These are phyloP conservation scores for Poecilia latipinna DNA, from an alignment of 2,113 vertebrate species.

Conservation along the genomic window DNA sequence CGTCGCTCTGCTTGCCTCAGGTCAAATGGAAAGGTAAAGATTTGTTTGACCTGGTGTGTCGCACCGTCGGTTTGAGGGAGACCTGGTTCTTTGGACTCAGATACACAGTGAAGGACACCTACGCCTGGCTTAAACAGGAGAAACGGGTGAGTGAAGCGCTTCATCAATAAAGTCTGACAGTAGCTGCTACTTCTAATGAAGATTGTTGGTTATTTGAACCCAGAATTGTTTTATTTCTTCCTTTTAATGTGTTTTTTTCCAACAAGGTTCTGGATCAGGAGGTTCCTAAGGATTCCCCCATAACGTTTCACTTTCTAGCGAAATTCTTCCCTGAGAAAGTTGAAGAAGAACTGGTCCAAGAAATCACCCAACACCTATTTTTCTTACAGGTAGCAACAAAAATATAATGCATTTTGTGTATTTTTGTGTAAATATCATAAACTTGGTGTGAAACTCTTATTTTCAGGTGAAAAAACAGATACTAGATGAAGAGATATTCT, in stretches of 20 bases:
- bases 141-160: slow-evolving; percentile 81
- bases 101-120: slow-evolving; percentile 88
- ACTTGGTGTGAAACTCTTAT: slow-evolving; percentile 9
- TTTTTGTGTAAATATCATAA: background rate
- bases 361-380: slow-evolving; percentile 95
- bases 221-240: background rate
- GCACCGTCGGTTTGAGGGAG: slow-evolving; percentile 89
- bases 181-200: background rate
- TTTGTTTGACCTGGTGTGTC: slow-evolving; percentile 90
- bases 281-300: slow-evolving; percentile 91
- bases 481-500: slow-evolving; percentile 93
- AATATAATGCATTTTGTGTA: background rate
- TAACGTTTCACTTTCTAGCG: slow-evolving; percentile 90
- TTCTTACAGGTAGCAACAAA: slow-evolving; percentile 87
- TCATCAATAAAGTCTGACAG: background rate
- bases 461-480: slow-evolving; percentile 93
- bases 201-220: background rate
- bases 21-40: slow-evolving; percentile 96
- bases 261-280: slow-evolving; percentile 91
- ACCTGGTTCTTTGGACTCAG: slow-evolving; percentile 94
- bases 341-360: slow-evolving; percentile 92
- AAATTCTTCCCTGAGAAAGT: slow-evolving; percentile 96
- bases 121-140: slow-evolving; percentile 91
- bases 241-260: background rate
- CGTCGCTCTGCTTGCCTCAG: slow-evolving; percentile 62